Evolutionary conservation across 2,113 vertebrate species (phyloP), one percentile per base, ranked within the genome.

Genomic region (Himantopus leucocephalus): DNA sequence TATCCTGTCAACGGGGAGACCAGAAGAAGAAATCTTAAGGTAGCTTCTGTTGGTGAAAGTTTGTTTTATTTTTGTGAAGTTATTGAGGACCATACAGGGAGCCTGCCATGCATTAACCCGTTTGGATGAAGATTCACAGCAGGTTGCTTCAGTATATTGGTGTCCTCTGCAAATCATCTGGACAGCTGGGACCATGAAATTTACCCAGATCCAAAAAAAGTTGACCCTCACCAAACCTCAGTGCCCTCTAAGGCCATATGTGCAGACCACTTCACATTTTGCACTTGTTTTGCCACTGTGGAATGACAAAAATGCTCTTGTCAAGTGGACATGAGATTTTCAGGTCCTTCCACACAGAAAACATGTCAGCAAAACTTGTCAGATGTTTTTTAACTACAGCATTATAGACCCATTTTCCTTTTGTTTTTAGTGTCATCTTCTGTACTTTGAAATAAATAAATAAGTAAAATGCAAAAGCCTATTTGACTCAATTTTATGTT

Each of bases 181-280:
- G 98, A 98, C 98, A 98, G 98, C 97, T 96, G 96, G 98, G 98
- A 99, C 99, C 99, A 98, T 99, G 99, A 99, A 99, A 99, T 99
- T 98, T 97, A 98, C 98, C 98, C 98, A 98, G 98, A 95, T 95
- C 97, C 98, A 97, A 91, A 95, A 97, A 98, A 98, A 96, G 97
- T 98, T 99, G 99, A 99, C 99, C 98, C 96, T 95, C 85, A 94
- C 81, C 93, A 97, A 94, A 97, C 97, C 97, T 97, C 96, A 88
- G 93, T 62, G 98, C 98, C 98, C 98, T 98, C 96, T 94, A 97
- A 96, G 92, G 93, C 97, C 98, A 98, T 97, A 93, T 96, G 95
- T 94, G 94, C 93, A 97, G 97, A 91, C 97, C 97, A 97, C 97
- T 97, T 98, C 98, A 98, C 97, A 97, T 97, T 98, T 87, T 97